Evolutionary conservation across 2,113 vertebrate genomes (phyloP), one percentile per base, ranked within the genome.

Genomic region (Rhinoptilus africanus): DNA sequence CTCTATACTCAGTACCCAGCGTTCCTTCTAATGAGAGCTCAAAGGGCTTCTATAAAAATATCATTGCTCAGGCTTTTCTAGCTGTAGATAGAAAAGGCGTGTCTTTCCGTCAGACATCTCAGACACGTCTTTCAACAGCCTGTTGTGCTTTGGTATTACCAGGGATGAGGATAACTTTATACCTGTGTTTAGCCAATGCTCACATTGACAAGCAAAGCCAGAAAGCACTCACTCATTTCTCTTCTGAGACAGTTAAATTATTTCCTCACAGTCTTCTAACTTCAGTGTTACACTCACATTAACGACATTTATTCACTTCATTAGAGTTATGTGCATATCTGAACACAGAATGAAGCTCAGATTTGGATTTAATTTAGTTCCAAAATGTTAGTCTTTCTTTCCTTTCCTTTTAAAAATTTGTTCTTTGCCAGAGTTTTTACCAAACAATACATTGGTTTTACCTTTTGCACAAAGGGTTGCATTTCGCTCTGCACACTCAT

Each of bases 1-100:
- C 68, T 78, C 39, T 28, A 67, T 18, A 14, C 35, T 60, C 4
- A 0, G 8, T 56, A 60, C 19, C 16, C 5, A 0, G 7, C 1
- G 1, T 22, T 75, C 12, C 43, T 77, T 51, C 76, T 92, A 57
- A 86, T 12, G 10, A 43, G 64, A 75, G 9, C 41, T 79, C 10
- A 2, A 60, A 92, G 6, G 5, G 15, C 45, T 76, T 85, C 39
- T 68, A 16, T 68, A 68, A 81, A 84, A 92, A 67, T 51, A 48
- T 13, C 8, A 22, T 21, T 48, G 30, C 53, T 85, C 32, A 39
- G 28, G 19, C 9, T 87, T 82, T 88, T 59, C 62, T 79, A 13
- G 28, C 35, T 21, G 1, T 59, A 75, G 63, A 30, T 20, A 41
- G 62, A 28, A 63, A 30, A 41, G 26, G 19, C 62, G 28, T 63